Conservation (phyloP, 2,888 invertebrate genomes). For the Andrena haemorrhoa region DNA sequence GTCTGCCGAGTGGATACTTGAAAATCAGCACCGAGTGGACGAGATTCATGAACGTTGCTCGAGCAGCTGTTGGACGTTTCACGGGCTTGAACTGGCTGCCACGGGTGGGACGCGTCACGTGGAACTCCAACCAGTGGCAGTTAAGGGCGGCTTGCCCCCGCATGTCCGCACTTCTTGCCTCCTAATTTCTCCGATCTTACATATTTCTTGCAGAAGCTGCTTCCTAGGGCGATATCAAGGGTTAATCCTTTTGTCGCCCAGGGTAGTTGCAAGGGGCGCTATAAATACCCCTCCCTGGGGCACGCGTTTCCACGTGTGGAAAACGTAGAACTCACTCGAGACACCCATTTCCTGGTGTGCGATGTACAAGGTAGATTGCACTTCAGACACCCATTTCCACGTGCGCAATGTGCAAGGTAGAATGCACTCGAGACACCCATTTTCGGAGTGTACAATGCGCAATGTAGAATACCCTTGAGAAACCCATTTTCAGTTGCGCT, state of each 20-base stretch:
- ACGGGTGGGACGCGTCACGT: neutral
- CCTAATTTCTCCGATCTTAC: neutral
- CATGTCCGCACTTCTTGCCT: neutral
- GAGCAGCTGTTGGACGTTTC: neutral
- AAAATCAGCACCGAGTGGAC: conserved; percentile 34
- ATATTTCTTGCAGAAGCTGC: neutral
- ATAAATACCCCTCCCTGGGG: neutral
- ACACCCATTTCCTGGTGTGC: neutral
- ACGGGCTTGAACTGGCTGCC: neutral
- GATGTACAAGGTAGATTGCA: too few relatives aligned
- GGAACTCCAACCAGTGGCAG: conserved; percentile 5
- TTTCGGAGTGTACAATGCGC: too few relatives aligned
- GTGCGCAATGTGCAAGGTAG: too few relatives aligned
- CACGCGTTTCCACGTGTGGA: neutral
- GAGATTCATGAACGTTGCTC: conserved; percentile 40
- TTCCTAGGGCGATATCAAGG: neutral
- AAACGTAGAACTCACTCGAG: neutral
- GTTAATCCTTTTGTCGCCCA: neutral
- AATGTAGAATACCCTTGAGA: too few relatives aligned
- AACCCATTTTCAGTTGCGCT: too few relatives aligned
- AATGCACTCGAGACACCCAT: too few relatives aligned
- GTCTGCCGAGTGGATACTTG: conserved; percentile 40
- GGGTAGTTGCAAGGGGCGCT: neutral
- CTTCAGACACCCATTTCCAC: too few relatives aligned
- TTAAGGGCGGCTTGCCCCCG: neutral